Evolutionary conservation across 2,888 invertebrate genomes (phyloP).

Genomic region (Escarpia spicata): DNA sequence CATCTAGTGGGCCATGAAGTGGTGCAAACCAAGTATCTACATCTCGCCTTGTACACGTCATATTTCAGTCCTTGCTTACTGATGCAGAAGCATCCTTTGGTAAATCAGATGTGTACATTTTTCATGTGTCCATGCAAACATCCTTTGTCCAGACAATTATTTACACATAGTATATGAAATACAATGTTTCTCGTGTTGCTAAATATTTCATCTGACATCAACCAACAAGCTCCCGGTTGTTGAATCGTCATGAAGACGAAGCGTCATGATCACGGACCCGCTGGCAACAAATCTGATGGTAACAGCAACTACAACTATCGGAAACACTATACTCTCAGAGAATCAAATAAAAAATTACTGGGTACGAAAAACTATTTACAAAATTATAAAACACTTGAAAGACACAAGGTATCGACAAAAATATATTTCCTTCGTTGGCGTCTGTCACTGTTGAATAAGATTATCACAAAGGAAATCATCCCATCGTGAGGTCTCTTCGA

Average conservation of each 20-base stretch:
- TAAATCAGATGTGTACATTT: too few relatives aligned
- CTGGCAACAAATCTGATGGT: not conserved
- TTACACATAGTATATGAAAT: too few relatives aligned
- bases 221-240: too few relatives aligned
- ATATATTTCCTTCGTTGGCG: not conserved
- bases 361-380: not conserved
- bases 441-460: not conserved
- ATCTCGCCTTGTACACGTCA: not conserved
- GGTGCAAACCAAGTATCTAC: not conserved
- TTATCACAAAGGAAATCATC: not conserved
- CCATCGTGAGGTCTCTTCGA: not conserved
- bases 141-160: too few relatives aligned
- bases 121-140: too few relatives aligned
- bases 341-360: not conserved
- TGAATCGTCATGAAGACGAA: too few relatives aligned
- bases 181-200: too few relatives aligned
- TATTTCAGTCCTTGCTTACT: too few relatives aligned
- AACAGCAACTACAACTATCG: not conserved
- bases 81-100: too few relatives aligned
- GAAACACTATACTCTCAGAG: not conserved
- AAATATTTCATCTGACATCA: too few relatives aligned
- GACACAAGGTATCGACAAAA: not conserved
- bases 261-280: not conserved
- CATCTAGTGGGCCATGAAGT: not conserved
- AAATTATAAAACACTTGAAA: conserved; percentile 13